Evolutionary conservation across 2,888 invertebrate genomes (phyloP).

Genomic region (Pachydiplax longipennis): DNA sequence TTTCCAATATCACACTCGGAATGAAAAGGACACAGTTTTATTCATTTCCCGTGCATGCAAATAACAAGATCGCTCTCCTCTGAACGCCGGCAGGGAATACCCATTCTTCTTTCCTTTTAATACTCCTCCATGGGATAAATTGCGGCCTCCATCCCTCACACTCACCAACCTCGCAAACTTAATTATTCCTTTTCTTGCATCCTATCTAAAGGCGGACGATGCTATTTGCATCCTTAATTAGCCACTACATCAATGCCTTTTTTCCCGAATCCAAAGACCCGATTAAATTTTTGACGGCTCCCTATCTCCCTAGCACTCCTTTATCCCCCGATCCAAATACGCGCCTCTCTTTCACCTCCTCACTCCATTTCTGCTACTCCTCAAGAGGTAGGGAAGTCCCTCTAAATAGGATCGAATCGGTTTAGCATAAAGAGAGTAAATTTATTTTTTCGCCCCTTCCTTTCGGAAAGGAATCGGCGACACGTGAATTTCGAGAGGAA

Average conservation of each 20-base stretch:
- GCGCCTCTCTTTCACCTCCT: neutral
- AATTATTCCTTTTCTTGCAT: neutral
- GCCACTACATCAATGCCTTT: neutral
- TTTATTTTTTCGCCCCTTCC: neutral
- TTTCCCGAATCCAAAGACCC: neutral
- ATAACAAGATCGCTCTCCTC: neutral
- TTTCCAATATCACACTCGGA: neutral
- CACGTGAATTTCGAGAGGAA: neutral
- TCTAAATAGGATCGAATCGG: neutral
- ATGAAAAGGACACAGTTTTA: neutral
- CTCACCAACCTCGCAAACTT: neutral
- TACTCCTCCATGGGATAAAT: neutral
- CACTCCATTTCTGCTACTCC: neutral
- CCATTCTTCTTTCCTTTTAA: neutral
- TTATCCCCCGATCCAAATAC: neutral
- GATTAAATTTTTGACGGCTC: neutral
- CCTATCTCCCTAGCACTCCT: neutral
- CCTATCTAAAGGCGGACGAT: neutral
- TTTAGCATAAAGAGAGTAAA: neutral
- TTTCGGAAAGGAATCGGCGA: neutral
- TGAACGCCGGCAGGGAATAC: neutral
- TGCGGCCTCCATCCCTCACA: neutral
- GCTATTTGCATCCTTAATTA: constrained; percentile 1
- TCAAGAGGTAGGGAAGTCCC: neutral
- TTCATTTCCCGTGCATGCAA: neutral